Evolutionary conservation across 2,113 vertebrate species (phyloP).

Genomic region (Choloepus hoffmanni): DNA sequence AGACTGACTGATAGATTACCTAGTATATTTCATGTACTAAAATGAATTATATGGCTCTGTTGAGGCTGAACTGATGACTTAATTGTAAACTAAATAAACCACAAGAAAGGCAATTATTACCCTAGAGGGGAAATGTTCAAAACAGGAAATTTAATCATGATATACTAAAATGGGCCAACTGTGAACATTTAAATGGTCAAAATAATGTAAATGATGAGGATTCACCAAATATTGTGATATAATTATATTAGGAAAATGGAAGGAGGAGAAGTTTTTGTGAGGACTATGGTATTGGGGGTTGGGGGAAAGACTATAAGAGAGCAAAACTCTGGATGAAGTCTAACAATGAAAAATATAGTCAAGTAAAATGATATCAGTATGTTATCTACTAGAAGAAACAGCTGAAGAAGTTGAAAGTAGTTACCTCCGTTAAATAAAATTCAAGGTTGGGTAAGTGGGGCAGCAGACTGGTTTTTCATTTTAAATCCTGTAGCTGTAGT

Average conservation of each 20-base stretch:
- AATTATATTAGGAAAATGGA: background rate
- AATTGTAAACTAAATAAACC: background rate
- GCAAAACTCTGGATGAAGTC: background rate
- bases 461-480: background rate
- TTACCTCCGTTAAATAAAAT: background rate
- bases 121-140: background rate
- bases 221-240: background rate
- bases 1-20: background rate
- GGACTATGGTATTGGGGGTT: background rate
- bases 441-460: background rate
- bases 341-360: conserved; percentile 18
- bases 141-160: background rate
- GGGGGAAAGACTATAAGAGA: background rate
- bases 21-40: background rate
- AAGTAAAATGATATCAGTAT: background rate
- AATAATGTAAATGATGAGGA: background rate
- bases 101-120: background rate
- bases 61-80: background rate
- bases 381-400: background rate
- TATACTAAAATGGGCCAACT: background rate
- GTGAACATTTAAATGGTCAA: background rate
- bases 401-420: background rate
- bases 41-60: background rate
- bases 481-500: background rate
- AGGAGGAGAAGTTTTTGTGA: background rate